A percentile compares a stretch with the other conserved stretches of the same genome.
phyloP scores from a whole-genome alignment of 2,113 vertebrate genomes.

The Phoxinus phoxinus region DNA sequence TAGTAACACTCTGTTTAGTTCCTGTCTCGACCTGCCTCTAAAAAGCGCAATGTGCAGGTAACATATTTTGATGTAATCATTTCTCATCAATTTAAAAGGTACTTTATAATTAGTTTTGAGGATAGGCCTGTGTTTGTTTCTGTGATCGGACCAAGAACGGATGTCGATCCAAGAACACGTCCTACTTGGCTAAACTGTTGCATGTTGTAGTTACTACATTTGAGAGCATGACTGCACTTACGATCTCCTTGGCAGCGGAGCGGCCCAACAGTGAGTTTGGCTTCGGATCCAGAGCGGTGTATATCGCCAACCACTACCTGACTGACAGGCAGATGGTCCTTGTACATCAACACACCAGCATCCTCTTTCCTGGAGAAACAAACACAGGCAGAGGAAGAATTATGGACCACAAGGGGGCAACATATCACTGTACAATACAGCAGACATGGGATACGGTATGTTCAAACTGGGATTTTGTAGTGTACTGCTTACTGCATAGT shows the following conservation, averaged over 20 bases:
- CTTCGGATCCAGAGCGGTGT: slow-evolving; percentile 87
- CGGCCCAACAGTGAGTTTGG: slow-evolving; percentile 88
- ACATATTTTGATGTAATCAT: neutral
- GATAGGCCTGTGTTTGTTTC: neutral
- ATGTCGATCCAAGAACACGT: neutral
- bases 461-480: neutral
- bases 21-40: no score
- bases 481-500: neutral
- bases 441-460: neutral
- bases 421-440: neutral
- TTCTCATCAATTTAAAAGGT: neutral
- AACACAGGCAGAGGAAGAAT: neutral
- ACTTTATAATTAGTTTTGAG: neutral
- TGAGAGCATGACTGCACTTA: slow-evolving; percentile 73
- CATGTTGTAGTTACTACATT: neutral
- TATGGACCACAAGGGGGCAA: slow-evolving; percentile 44
- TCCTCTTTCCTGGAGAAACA: slow-evolving; percentile 86
- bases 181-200: neutral
- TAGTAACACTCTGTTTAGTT: no score
- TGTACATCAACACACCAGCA: slow-evolving; percentile 88
- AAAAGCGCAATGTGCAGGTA: neutral
- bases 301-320: slow-evolving; percentile 90
- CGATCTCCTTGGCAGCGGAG: slow-evolving; percentile 91
- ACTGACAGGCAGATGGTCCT: slow-evolving; percentile 92
- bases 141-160: neutral